Percentiles rank a stretch among this genome's conserved stretches.
Conservation (phyloP, 2,888 invertebrate genomes). For the Aspidiotus rigidus region DNA sequence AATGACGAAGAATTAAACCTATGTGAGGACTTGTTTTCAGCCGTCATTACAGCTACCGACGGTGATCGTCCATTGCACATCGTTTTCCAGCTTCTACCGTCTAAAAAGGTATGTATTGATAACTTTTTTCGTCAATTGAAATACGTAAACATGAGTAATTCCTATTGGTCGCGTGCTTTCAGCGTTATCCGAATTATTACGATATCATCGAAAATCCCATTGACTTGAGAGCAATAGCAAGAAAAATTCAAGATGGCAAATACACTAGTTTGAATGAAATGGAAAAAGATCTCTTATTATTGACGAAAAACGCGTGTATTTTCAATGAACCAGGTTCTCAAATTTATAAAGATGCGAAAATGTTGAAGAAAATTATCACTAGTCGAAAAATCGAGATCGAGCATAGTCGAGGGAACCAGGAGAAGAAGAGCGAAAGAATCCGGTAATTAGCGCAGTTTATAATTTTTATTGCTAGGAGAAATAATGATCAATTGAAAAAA, state of each 20-base stretch:
- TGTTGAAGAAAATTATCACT: conserved; percentile 66
- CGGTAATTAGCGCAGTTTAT: conserved; percentile 43
- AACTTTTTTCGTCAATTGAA: too few relatives aligned
- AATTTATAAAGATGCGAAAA: conserved; percentile 90
- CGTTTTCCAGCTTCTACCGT: conserved; percentile 84
- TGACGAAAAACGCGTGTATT: conserved; percentile 89
- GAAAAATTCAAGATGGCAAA: conserved; percentile 74
- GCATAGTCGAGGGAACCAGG: conserved; percentile 52
- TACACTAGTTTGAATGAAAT: conserved; percentile 74
- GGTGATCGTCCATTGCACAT: conserved; percentile 68
- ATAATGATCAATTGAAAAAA: too few relatives aligned
- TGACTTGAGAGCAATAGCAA: conserved; percentile 85
- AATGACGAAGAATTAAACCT: conserved; percentile 57
- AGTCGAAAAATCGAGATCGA: conserved; percentile 64
- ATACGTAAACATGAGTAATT: too few relatives aligned
- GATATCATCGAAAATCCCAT: conserved; percentile 88
- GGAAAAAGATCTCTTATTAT: conserved; percentile 78
- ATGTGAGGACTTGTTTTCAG: conserved; percentile 82
- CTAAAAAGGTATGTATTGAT: conserved; percentile 55
- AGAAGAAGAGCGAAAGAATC: conserved; percentile 62
- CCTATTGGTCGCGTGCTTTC: conserved; percentile 34
- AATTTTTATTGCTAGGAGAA: neutral
- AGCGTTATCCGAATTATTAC: conserved; percentile 90
- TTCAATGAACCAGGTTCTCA: conserved; percentile 95
- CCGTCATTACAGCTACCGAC: conserved; percentile 79